Evolutionary conservation across 1,140 invertebrate genomes (phyloP).

Genomic region (Stratiolaelaps scimitus): DNA sequence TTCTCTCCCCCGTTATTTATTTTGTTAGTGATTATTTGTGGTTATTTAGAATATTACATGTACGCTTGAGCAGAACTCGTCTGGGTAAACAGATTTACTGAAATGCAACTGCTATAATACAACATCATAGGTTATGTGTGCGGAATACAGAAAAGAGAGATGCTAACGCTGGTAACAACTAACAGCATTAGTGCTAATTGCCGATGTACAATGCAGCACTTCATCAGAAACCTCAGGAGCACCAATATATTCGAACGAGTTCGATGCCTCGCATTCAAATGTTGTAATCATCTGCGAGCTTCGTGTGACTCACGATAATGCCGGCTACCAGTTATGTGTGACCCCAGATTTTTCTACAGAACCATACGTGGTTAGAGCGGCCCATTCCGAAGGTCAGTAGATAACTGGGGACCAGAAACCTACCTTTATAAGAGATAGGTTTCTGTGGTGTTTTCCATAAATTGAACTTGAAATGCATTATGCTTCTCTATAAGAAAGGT

Average conservation of each 20-base stretch:
- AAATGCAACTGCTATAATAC: background rate
- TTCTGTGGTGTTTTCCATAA: background rate
- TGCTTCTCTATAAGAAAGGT: background rate
- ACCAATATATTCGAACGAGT: background rate
- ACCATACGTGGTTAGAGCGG: background rate
- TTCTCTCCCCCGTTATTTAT: too few species aligned
- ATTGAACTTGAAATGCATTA: background rate
- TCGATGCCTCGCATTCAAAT: background rate
- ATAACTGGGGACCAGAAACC: background rate
- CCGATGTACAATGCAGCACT: background rate
- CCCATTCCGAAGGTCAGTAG: background rate
- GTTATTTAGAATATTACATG: too few species aligned
- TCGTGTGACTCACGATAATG: background rate
- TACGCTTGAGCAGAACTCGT: too few species aligned
- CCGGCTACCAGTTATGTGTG: background rate
- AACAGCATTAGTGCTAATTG: background rate
- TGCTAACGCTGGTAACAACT: background rate
- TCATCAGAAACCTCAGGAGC: background rate
- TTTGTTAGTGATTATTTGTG: too few species aligned
- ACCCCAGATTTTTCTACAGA: conserved; percentile 10
- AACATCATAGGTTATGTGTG: too few species aligned
- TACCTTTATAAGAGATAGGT: background rate
- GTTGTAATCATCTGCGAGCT: background rate
- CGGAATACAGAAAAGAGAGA: too few species aligned
- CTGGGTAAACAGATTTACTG: too few species aligned